Conservation (phyloP, 2,888 invertebrate species). For the Thymelicus acteon region DNA sequence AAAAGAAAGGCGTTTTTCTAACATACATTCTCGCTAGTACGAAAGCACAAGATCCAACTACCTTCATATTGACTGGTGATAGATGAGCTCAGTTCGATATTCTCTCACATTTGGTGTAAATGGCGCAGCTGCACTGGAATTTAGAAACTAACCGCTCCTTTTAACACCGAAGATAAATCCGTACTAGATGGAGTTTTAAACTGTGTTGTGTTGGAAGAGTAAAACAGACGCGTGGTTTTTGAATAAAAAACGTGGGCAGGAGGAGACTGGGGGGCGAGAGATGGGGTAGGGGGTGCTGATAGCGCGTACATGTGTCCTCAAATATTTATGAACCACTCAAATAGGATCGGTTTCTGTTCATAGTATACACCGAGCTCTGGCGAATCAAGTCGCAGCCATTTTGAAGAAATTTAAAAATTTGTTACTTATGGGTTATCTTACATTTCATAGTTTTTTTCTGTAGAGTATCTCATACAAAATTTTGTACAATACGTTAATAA, state of each 20-base stretch:
- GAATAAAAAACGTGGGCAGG: slow-evolving; percentile 48
- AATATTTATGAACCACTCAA: slow-evolving; percentile 68
- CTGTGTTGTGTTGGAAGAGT: slow-evolving; percentile 29
- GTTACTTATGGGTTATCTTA: no score
- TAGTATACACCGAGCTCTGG: slow-evolving; percentile 41
- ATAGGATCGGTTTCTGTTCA: slow-evolving; percentile 47
- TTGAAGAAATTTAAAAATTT: no score
- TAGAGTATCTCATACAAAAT: no score
- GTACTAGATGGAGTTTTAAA: slow-evolving; percentile 15
- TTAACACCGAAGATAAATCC: slow-evolving; percentile 16
- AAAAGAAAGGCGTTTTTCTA: no score
- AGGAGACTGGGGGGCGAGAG: slow-evolving; percentile 28
- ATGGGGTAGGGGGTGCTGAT: slow-evolving; percentile 40
- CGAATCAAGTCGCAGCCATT: background rate
- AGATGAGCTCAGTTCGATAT: slow-evolving; percentile 49
- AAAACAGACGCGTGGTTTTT: slow-evolving; percentile 38
- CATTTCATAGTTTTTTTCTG: no score
- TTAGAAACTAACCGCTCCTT: slow-evolving; percentile 36
- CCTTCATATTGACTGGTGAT: slow-evolving; percentile 57
- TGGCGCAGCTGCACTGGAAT: slow-evolving; percentile 22
- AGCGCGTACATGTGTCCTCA: slow-evolving; percentile 56
- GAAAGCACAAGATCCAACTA: slow-evolving; percentile 51
- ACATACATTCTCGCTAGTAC: slow-evolving; percentile 9
- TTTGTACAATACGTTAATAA: no score
- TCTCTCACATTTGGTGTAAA: slow-evolving; percentile 18